Evolutionary conservation across 1,140 invertebrate species (phyloP).

Genomic region (Lanistes nyassanus): DNA sequence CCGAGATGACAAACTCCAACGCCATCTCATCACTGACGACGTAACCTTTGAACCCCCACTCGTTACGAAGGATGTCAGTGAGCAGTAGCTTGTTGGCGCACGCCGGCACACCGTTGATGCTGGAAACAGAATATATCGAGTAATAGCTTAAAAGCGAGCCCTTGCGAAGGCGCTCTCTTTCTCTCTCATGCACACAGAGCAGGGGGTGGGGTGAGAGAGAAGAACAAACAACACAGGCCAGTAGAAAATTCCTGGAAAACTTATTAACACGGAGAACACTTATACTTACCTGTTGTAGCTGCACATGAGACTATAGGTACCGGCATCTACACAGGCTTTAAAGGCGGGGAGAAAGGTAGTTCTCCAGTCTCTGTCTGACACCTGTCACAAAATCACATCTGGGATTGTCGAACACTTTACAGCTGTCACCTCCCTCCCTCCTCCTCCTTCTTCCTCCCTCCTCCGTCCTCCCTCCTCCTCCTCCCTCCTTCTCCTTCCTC

Average conservation of each 20-base stretch:
- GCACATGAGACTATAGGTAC: slow-evolving; percentile 59
- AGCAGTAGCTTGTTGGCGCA: slow-evolving; percentile 60
- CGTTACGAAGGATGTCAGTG: slow-evolving; percentile 53
- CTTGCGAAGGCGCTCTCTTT: not conserved
- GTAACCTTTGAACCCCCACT: slow-evolving; percentile 62
- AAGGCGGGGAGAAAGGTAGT: slow-evolving; percentile 65
- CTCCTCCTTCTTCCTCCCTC: not conserved
- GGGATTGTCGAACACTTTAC: not conserved
- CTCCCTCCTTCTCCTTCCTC: not conserved
- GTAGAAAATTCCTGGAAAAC: not conserved
- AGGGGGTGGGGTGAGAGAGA: too few species aligned
- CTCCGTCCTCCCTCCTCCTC: not conserved
- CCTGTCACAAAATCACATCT: slow-evolving; percentile 34
- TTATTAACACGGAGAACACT: too few species aligned
- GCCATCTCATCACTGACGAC: slow-evolving; percentile 62
- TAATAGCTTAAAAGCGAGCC: not conserved
- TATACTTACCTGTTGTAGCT: slow-evolving; percentile 45
- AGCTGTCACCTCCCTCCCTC: not conserved
- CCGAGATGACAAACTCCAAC: slow-evolving; percentile 52
- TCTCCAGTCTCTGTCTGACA: slow-evolving; percentile 57
- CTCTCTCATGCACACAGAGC: too few species aligned
- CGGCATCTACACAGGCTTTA: slow-evolving; percentile 59
- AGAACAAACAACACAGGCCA: not conserved
- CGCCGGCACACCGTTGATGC: slow-evolving; percentile 61
- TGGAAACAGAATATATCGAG: slow-evolving; percentile 28